Conservation (phyloP, 2,888 invertebrate species). For the Andrena marginata region DNA sequence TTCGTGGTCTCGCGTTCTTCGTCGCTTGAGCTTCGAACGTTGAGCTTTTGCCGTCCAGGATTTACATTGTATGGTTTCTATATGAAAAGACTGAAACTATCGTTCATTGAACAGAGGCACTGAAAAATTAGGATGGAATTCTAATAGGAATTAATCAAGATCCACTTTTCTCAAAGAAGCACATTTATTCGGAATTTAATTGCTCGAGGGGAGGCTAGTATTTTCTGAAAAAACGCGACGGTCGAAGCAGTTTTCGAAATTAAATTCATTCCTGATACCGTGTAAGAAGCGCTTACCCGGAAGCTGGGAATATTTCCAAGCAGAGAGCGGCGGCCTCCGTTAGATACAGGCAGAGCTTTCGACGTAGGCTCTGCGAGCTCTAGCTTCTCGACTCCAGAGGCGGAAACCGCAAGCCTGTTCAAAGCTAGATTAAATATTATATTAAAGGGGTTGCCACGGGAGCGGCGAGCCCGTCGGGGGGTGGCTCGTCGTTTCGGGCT, state of each 20-base stretch:
- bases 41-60: no score
- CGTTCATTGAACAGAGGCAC: no score
- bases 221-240: neutral
- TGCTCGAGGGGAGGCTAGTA: neutral
- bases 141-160: no score
- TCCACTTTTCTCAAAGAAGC: no score
- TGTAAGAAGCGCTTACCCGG: constrained; percentile 36
- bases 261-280: constrained; percentile 41
- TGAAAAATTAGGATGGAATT: no score
- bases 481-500: constrained; percentile 67
- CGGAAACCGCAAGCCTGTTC: constrained; percentile 85
- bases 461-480: constrained; percentile 75
- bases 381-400: constrained; percentile 81
- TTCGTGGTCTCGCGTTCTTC: no score
- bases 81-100: no score
- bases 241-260: constrained; percentile 28
- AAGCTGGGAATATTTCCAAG: constrained; percentile 72
- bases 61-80: no score
- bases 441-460: constrained; percentile 84
- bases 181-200: no score
- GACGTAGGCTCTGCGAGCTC: constrained; percentile 76
- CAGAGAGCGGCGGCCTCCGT: constrained; percentile 58
- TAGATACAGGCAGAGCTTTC: constrained; percentile 63
- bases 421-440: constrained; percentile 86
- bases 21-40: no score